These are phyloP conservation scores for Pyrocoelia pectoralis DNA, from an alignment of 2,888 invertebrate species.

Conservation along the genomic window DNA sequence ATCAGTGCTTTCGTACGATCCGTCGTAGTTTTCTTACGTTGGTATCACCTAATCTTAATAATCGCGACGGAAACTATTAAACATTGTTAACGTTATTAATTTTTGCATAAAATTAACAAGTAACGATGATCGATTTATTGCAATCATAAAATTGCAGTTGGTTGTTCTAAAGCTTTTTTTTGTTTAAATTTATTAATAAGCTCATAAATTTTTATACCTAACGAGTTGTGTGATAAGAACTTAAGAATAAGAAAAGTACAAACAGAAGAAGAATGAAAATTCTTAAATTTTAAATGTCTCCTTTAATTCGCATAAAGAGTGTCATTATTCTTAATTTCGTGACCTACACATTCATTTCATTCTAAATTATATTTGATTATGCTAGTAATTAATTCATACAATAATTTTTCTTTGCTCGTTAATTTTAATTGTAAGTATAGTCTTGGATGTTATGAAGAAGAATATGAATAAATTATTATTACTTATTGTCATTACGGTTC, in stretches of 20 bases:
- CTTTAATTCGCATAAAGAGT: background rate
- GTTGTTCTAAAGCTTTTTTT: background rate
- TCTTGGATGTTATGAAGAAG: too few relatives aligned
- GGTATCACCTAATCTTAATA: too few relatives aligned
- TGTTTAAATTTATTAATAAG: background rate
- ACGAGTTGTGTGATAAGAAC: background rate
- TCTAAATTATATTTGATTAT: background rate
- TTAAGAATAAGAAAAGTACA: too few relatives aligned
- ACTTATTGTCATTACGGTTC: too few relatives aligned
- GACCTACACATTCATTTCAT: background rate
- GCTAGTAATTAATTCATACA: background rate
- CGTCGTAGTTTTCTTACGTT: too few relatives aligned
- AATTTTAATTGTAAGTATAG: background rate
- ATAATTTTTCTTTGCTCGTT: background rate
- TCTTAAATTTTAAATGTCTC: background rate
- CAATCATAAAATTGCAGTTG: background rate
- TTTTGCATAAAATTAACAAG: too few relatives aligned
- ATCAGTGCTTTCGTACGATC: too few relatives aligned
- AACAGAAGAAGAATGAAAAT: background rate
- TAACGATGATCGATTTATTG: background rate
- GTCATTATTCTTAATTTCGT: conserved; percentile 1
- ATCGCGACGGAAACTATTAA: too few relatives aligned
- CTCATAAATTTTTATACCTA: background rate
- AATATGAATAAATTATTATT: too few relatives aligned
- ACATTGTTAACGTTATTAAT: too few relatives aligned